These are phyloP conservation scores for Chunga burmeisteri DNA, from an alignment of 2,113 vertebrate species.

Conservation along the genomic window DNA sequence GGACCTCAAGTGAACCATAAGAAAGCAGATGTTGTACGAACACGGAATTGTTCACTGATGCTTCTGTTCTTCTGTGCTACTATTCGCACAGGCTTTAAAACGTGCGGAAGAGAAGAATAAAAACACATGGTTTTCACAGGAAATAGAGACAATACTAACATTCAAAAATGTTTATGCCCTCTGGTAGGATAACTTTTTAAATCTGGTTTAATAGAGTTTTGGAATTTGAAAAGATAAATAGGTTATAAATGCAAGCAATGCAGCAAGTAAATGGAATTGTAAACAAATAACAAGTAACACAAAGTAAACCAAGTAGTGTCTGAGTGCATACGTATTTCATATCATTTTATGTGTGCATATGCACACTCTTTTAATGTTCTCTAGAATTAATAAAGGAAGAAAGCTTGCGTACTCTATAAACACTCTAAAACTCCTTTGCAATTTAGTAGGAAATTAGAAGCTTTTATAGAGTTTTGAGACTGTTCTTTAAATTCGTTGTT, in stretches of 20 bases:
- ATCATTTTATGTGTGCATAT: background rate
- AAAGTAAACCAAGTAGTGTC: conserved; percentile 4
- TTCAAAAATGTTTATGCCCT: conserved; percentile 23
- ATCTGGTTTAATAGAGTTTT: conserved; percentile 27
- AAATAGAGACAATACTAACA: conserved; percentile 50
- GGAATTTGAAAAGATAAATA: conserved; percentile 34
- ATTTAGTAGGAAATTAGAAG: conserved; percentile 8
- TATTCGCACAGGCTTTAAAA: conserved; percentile 13
- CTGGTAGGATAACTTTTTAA: conserved; percentile 36
- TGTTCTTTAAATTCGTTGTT: background rate
- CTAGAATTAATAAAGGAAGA: background rate
- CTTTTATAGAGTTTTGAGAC: background rate
- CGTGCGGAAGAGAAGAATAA: conserved; percentile 19
- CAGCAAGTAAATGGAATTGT: background rate
- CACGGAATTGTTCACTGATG: conserved; percentile 5
- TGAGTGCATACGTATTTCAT: conserved; percentile 3
- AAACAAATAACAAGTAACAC: conserved; percentile 47
- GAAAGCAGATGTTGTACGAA: conserved; percentile 49
- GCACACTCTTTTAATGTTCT: background rate
- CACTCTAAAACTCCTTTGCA: background rate
- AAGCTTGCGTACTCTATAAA: background rate
- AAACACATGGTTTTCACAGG: conserved; percentile 51
- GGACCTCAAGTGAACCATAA: conserved; percentile 30
- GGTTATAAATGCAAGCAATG: conserved; percentile 22
- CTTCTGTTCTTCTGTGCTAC: conserved; percentile 24